Evolutionary conservation across 2,888 invertebrate species (phyloP), one percentile per base, ranked within the genome.

Genomic region (Drosophila eohydei): DNA sequence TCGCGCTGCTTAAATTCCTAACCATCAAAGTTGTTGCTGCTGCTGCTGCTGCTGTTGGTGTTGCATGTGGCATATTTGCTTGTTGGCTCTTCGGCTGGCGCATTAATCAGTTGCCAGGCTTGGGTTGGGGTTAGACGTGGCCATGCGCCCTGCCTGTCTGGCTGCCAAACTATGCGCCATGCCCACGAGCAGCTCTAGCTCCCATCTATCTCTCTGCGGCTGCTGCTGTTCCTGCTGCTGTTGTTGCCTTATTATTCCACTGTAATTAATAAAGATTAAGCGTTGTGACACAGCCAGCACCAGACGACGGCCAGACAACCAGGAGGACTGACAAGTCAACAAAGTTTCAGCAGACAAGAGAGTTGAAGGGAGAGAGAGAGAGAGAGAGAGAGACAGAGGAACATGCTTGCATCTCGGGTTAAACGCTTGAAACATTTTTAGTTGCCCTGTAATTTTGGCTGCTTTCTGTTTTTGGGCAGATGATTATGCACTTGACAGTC

Each of bases 181-280:
- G 62, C 65, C 65, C 64, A 78, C 55, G 69, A 69, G 79, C 59
- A 73, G 71, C 70, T 67, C 73, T 61, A 36, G 61, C 77, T 66
- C 41, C 54, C 76, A 75, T 78, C 80, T 75, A 75, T 80, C 77
- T 78, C 71, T 55, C 60, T 55, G 59, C 30, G 46, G 58, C 32
- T 38, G 44, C 32, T 56, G 51, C 6, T 57, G 50, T 14, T 41
- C 21, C 44, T 9, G 48, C 38, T 40, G 28, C 9, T 64, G 57
- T 34, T 75, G 67, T 71, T 73, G 79, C 81, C 80, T 88, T 90
- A 91, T 91, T 90, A 85, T 85, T 85, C 77, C 89, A 83, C 82
- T 86, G 91, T 89, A 91, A 91, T 91, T 91, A 91, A 91, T 91
- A 91, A 91, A 91, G 91, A 91, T 91, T 91, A 91, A 91, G 85